phyloP scores from a whole-genome alignment of 2,113 vertebrate genomes.

The Furnarius figulus region DNA sequence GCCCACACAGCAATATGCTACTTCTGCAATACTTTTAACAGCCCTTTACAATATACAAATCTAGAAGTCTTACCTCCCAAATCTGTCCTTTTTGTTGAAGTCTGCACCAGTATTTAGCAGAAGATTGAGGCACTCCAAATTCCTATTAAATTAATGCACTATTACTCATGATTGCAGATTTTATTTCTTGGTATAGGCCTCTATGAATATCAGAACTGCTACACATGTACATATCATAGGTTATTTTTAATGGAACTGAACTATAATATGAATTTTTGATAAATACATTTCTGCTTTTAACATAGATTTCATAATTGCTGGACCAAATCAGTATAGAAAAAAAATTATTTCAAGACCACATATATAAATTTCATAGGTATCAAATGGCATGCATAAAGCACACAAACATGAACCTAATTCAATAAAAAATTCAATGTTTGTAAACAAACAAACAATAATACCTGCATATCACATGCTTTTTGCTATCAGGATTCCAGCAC shows the following conservation, averaged over 20 bases:
- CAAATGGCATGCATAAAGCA: background rate
- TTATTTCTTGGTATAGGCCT: background rate
- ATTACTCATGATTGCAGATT: background rate
- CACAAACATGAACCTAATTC: background rate
- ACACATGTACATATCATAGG: background rate
- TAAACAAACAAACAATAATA: background rate
- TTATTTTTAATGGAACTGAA: background rate
- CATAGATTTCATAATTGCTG: background rate
- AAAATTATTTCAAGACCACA: background rate
- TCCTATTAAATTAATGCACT: constrained; percentile 76
- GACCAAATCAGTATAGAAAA: background rate
- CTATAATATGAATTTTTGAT: background rate
- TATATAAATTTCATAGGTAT: background rate
- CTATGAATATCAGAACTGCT: background rate
- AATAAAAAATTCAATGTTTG: background rate
- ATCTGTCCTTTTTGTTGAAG: constrained; percentile 97
- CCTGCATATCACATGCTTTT: background rate
- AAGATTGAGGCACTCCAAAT: constrained; percentile 98
- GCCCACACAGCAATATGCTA: background rate
- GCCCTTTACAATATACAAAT: background rate
- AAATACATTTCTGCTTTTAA: background rate
- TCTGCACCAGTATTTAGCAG: constrained; percentile 95
- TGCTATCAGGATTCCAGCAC: background rate
- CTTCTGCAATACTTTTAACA: background rate
- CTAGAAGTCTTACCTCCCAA: constrained; percentile 86